Evolutionary conservation across 2,888 invertebrate species (phyloP).

Genomic region (Corythucha ciliata): DNA sequence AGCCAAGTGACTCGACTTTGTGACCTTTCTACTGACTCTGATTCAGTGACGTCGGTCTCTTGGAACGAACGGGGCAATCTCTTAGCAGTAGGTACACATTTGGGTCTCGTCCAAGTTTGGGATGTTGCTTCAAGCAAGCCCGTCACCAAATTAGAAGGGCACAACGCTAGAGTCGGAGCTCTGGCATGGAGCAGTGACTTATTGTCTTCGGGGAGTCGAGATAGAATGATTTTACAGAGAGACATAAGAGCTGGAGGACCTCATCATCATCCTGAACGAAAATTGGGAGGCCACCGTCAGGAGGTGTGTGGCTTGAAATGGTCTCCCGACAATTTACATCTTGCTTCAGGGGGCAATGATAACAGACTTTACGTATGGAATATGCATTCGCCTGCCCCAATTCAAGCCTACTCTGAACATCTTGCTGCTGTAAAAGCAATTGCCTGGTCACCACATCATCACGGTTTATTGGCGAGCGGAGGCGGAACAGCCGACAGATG

Average conservation of each 20-base stretch:
- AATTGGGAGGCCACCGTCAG: slow-evolving; percentile 84
- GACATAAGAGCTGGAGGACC: slow-evolving; percentile 77
- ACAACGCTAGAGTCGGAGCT: slow-evolving; percentile 85
- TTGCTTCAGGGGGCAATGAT: slow-evolving; percentile 98
- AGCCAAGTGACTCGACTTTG: slow-evolving; percentile 94
- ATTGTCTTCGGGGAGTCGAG: slow-evolving; percentile 88
- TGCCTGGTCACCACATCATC: slow-evolving; percentile 98
- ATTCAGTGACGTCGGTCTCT: slow-evolving; percentile 94
- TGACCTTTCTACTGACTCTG: slow-evolving; percentile 84
- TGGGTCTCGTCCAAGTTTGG: slow-evolving; percentile 95
- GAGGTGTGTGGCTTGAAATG: slow-evolving; percentile 98
- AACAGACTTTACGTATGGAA: slow-evolving; percentile 91
- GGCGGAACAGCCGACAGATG: slow-evolving; percentile 94
- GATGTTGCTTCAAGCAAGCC: slow-evolving; percentile 89
- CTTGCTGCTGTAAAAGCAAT: slow-evolving; percentile 96
- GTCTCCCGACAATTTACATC: slow-evolving; percentile 94
- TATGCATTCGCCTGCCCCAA: slow-evolving; percentile 74
- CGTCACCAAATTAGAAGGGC: slow-evolving; percentile 84
- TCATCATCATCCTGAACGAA: slow-evolving; percentile 59
- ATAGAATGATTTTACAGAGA: slow-evolving; percentile 83
- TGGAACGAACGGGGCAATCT: slow-evolving; percentile 83
- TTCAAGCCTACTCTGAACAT: slow-evolving; percentile 94
- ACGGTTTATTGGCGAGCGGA: slow-evolving; percentile 87
- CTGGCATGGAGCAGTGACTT: slow-evolving; percentile 97
- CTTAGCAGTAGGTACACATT: slow-evolving; percentile 96